Percentiles rank a stretch among this genome's conserved stretches.
Conservation (phyloP, 2,113 vertebrate species). For the Colinus virginianus region DNA sequence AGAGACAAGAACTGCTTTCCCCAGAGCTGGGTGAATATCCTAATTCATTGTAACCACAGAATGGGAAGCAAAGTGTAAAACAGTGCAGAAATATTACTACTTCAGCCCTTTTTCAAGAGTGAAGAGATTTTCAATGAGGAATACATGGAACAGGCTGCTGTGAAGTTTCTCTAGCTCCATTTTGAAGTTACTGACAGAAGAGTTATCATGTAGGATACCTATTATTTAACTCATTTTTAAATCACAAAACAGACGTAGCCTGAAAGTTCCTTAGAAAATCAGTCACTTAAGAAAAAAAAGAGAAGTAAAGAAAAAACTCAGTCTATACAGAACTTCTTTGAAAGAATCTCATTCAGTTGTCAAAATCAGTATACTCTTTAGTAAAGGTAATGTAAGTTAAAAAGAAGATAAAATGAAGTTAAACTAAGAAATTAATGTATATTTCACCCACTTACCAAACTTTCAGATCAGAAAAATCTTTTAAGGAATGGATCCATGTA, state of each 20-base stretch:
- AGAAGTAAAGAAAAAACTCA: background rate
- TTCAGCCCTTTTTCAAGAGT: background rate
- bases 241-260: background rate
- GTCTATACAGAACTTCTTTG: background rate
- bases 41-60: background rate
- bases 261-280: background rate
- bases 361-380: background rate
- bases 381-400: background rate
- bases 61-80: background rate
- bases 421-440: background rate
- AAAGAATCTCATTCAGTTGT: background rate
- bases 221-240: background rate
- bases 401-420: background rate
- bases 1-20: background rate
- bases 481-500: background rate
- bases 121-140: background rate
- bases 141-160: background rate
- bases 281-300: background rate
- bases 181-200: background rate
- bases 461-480: background rate
- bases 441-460: background rate
- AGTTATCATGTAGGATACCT: background rate
- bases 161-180: background rate
- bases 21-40: background rate
- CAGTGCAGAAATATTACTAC: background rate